Percentiles rank a stretch among this genome's conserved stretches.
These are phyloP conservation scores for Sacculina carcini DNA, from an alignment of 2,888 invertebrate genomes.

Conservation along the genomic window DNA sequence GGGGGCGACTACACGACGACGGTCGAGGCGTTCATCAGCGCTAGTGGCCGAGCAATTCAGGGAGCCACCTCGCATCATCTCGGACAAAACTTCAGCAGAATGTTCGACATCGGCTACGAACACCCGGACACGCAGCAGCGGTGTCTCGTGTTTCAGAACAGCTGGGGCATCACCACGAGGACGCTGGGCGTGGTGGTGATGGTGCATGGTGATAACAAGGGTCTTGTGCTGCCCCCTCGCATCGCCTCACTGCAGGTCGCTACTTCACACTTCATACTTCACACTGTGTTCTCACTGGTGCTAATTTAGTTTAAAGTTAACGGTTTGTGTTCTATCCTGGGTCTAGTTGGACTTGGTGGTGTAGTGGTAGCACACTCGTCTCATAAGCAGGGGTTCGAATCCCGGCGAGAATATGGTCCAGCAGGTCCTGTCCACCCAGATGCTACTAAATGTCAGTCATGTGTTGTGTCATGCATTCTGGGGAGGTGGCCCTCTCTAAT, in stretches of 20 bases:
- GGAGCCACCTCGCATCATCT: constrained; percentile 95
- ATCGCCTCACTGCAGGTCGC: constrained; percentile 62
- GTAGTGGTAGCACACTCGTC: no score
- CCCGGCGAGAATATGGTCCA: no score
- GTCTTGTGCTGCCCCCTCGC: constrained; percentile 77
- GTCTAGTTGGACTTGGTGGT: background rate
- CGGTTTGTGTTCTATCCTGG: no score
- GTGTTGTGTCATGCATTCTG: no score
- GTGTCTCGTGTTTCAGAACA: constrained; percentile 74
- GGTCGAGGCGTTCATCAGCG: constrained; percentile 79
- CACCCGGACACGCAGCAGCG: constrained; percentile 60
- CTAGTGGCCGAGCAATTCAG: constrained; percentile 79
- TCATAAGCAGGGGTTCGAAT: no score
- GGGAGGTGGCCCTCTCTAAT: no score
- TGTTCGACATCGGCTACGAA: constrained; percentile 91
- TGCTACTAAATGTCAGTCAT: no score
- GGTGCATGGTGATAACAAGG: constrained; percentile 87
- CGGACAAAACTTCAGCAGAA: constrained; percentile 97
- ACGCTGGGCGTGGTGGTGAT: constrained; percentile 30
- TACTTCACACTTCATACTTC: no score
- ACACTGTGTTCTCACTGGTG: background rate
- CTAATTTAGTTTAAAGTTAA: background rate
- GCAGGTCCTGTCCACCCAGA: no score
- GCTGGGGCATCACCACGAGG: constrained; percentile 87
- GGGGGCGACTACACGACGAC: constrained; percentile 93